Evolutionary conservation across 2,888 invertebrate species (phyloP).

Genomic region (Ophioninae sp.): DNA sequence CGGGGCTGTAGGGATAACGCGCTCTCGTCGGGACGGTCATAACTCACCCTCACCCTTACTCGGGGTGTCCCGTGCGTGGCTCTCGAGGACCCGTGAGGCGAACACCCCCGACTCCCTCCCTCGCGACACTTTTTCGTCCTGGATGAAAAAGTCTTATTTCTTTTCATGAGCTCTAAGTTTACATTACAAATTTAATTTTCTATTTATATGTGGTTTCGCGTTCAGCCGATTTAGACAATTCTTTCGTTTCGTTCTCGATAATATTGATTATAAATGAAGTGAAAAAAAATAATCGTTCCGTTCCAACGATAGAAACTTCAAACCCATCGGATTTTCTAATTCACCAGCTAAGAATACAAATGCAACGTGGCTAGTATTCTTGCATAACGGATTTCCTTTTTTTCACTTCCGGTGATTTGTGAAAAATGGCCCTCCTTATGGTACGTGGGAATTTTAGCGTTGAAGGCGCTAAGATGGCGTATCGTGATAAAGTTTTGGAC

Average conservation of each 20-base stretch:
- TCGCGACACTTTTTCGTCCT: conserved; percentile 36
- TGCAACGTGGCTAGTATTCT: background rate
- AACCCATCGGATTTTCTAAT: too few species aligned
- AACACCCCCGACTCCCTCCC: conserved; percentile 22
- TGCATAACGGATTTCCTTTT: background rate
- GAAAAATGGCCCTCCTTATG: background rate
- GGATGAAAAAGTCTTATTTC: conserved; percentile 20
- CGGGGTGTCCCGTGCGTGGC: conserved; percentile 61
- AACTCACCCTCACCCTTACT: conserved; percentile 79
- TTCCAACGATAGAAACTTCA: too few species aligned
- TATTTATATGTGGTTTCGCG: too few species aligned
- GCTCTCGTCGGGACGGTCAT: conserved; percentile 79
- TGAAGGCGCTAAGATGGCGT: conserved; percentile 49
- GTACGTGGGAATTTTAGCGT: conserved; percentile 24
- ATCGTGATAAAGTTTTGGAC: conserved; percentile 38
- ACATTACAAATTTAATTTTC: too few species aligned
- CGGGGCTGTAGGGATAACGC: conserved; percentile 79
- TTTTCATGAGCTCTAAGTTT: background rate
- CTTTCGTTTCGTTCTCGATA: too few species aligned
- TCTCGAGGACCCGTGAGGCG: conserved; percentile 52
- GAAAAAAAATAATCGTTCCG: too few species aligned
- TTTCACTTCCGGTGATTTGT: background rate
- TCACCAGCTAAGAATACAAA: too few species aligned
- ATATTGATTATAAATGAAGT: too few species aligned
- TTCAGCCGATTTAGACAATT: too few species aligned